phyloP scores from a whole-genome alignment of 2,888 invertebrate genomes.

The Apotomis betuletana region DNA sequence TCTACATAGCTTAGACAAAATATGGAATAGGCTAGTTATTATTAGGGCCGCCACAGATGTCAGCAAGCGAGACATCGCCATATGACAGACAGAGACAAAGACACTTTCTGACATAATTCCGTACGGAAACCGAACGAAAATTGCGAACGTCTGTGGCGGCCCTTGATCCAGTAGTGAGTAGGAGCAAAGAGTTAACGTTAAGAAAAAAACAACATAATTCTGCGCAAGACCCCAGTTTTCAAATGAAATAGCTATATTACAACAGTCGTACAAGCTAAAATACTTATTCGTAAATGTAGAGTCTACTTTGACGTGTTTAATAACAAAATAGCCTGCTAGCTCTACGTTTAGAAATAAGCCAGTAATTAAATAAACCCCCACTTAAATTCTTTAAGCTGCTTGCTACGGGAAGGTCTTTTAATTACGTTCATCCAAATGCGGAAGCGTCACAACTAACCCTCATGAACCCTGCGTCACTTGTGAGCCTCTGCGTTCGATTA shows the following conservation, averaged over 20 bases:
- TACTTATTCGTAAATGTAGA: conserved; percentile 33
- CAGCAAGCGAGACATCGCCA: too few species aligned
- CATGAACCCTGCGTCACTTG: not conserved
- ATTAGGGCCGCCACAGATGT: too few species aligned
- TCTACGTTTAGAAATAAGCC: conserved; percentile 32
- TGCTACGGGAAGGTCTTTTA: conserved; percentile 45
- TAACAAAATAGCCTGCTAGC: not conserved
- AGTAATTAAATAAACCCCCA: conserved; percentile 42
- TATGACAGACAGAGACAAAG: too few species aligned
- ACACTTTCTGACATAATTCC: too few species aligned
- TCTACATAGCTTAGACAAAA: not conserved
- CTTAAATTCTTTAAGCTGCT: conserved; percentile 49
- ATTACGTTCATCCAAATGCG: conserved; percentile 51
- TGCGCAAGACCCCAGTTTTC: conserved; percentile 1
- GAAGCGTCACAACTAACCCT: conserved; percentile 41
- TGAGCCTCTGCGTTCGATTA: conserved; percentile 27
- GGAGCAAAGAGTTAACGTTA: not conserved
- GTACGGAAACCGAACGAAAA: too few species aligned
- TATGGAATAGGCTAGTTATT: too few species aligned
- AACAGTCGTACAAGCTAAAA: conserved; percentile 24
- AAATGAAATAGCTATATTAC: conserved; percentile 21
- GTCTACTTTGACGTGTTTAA: conserved; percentile 1
- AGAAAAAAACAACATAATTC: not conserved
- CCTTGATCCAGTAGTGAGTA: not conserved
- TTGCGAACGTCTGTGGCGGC: too few species aligned